Percentiles rank a stretch among this genome's conserved stretches.
phyloP scores from a whole-genome alignment of 2,113 vertebrate genomes.

The Neofelis nebulosa region DNA sequence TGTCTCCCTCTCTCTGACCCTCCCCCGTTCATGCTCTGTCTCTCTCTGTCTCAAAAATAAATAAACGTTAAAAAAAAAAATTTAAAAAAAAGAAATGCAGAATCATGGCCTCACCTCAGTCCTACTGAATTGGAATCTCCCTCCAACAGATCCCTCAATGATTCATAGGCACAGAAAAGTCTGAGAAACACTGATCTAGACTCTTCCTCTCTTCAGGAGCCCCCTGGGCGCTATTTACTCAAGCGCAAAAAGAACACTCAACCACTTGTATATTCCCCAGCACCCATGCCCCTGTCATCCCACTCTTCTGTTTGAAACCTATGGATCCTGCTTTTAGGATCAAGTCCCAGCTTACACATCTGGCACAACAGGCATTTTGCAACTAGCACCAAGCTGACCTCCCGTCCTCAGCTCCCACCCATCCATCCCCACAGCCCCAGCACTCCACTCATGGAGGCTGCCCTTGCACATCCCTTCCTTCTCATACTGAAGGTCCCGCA shows the following conservation, averaged over 20 bases:
- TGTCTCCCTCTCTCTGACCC: no score
- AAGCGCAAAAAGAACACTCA: not conserved
- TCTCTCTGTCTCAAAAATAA: no score
- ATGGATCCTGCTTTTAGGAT: not conserved
- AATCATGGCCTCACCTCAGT: not conserved
- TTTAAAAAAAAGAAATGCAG: not conserved
- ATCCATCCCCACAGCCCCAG: accelerated
- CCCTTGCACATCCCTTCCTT: not conserved
- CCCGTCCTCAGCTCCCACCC: not conserved
- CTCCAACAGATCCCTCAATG: not conserved
- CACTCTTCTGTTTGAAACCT: not conserved
- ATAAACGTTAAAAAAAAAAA: no score
- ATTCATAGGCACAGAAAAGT: not conserved
- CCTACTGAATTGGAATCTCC: not conserved
- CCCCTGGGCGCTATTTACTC: not conserved
- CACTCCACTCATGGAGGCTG: not conserved
- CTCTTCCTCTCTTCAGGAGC: not conserved
- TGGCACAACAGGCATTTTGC: not conserved
- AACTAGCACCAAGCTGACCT: not conserved
- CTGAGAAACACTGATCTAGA: not conserved
- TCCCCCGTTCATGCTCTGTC: no score
- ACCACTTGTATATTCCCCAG: not conserved
- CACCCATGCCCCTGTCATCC: not conserved
- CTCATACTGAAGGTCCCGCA: not conserved
- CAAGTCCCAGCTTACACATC: not conserved